Evolutionary conservation across 2,113 vertebrate genomes (phyloP).

Genomic region (Ptyas mucosa): DNA sequence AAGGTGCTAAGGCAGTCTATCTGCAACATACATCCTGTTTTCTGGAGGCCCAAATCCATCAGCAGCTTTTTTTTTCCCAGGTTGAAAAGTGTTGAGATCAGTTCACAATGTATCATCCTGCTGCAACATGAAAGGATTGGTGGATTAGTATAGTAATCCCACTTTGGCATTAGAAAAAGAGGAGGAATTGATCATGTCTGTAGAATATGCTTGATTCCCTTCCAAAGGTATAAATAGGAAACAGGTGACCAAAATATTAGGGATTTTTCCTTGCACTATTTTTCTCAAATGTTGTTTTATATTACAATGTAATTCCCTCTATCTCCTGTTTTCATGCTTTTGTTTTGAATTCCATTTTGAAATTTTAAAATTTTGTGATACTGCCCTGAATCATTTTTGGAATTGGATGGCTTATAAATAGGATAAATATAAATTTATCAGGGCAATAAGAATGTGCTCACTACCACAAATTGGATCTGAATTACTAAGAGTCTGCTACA

Average conservation of each 20-base stretch:
- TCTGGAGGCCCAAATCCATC: background rate
- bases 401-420: background rate
- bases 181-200: background rate
- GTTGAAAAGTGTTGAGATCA: background rate
- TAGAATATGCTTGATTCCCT: background rate
- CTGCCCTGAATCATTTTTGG: background rate
- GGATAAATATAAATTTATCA: background rate
- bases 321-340: background rate
- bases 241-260: background rate
- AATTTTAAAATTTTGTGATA: background rate
- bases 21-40: background rate
- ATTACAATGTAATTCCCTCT: background rate
- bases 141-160: background rate
- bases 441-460: background rate
- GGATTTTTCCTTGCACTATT: background rate
- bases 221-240: too few species aligned
- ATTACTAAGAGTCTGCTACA: background rate
- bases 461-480: background rate
- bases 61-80: background rate
- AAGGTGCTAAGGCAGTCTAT: background rate
- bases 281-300: background rate
- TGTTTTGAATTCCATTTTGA: background rate
- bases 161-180: background rate
- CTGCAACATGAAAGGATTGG: background rate
- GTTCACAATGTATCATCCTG: background rate